Evolutionary conservation across 2,888 invertebrate species (phyloP), one percentile per base, ranked within the genome.

Genomic region (Epirrhoe tristata): DNA sequence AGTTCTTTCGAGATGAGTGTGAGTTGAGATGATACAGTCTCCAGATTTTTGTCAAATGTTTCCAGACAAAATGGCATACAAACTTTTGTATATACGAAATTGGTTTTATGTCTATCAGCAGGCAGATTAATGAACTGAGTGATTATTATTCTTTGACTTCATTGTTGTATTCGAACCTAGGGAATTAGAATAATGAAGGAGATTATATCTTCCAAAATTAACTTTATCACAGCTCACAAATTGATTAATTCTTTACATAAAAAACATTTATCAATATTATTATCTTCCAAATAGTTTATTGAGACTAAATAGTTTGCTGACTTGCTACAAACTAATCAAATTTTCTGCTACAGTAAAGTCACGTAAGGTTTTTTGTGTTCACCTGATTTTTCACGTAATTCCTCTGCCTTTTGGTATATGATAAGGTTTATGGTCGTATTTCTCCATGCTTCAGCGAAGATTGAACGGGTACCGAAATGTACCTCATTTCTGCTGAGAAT

Each of bases 311-410:
- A 83, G 83, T 82, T 83, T 86, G 88, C 89, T 87, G 88, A 87
- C 82, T 82, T 74, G 80, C 81, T 77, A 80, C 79, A 80, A 80
- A 86, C 79, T 87, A 90, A 89, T 90, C 86, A 86, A 89, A 88
- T 88, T 86, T 90, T 90, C 87, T 86, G 88, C 85, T 81, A 78
- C 81, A 81, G 79, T 82, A 84, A 81, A 79, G 81, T 86, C 89
- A 90, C 88, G 89, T 89, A 77, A 81, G 78, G 77, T 61, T 83
- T 86, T 81, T 81, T 81, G 71, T 78, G 82, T 83, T 84, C 81
- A 86, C 86, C 86, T 86, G 73, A 53, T 70, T 69, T 70, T 69
- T 87, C 76, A 58, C 66, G 82, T 85, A 85, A 84, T 85, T 86
- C 83, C 86, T 86, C 85, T 85, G 70, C 7, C 67, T 70, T 72